Conservation (phyloP, 2,113 vertebrate genomes). For the Prunella fulvescens region DNA sequence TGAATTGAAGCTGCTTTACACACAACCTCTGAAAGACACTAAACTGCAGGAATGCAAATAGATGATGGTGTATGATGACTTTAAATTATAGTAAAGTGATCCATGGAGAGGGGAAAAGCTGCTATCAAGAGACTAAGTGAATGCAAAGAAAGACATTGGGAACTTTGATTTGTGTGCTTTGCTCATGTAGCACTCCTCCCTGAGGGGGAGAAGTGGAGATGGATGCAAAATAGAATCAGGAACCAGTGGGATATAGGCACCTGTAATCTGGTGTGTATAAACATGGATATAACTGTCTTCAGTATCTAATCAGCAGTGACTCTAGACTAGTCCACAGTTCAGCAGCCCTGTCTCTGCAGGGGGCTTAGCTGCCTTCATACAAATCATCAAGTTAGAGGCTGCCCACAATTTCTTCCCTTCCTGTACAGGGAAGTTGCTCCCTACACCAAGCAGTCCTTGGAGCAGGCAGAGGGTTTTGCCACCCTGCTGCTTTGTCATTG, state of each 20-base stretch:
- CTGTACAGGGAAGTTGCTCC: not conserved
- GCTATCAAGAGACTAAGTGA: not conserved
- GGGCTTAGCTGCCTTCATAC: not conserved
- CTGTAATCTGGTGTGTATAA: not conserved
- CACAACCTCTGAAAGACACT: constrained; percentile 34
- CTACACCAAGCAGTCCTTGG: not conserved
- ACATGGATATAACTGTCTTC: not conserved
- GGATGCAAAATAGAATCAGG: not conserved
- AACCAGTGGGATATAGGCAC: not conserved
- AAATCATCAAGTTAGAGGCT: not conserved
- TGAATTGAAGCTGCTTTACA: constrained; percentile 20
- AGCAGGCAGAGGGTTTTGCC: not conserved
- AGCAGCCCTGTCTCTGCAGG: not conserved
- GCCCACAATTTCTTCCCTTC: not conserved
- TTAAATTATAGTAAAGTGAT: constrained; percentile 36
- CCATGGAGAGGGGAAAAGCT: not conserved
- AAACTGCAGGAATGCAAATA: constrained; percentile 46
- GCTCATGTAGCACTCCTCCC: not conserved
- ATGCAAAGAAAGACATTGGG: not conserved
- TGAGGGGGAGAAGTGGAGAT: not conserved
- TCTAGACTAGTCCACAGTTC: not conserved
- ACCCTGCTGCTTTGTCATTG: not conserved
- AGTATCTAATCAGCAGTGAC: not conserved
- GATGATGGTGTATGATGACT: constrained; percentile 46
- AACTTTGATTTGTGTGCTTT: constrained; percentile 23